A percentile compares a stretch with the other conserved stretches of the same genome.
Conservation (phyloP, 1,140 invertebrate genomes). For the Asobara japonica region DNA sequence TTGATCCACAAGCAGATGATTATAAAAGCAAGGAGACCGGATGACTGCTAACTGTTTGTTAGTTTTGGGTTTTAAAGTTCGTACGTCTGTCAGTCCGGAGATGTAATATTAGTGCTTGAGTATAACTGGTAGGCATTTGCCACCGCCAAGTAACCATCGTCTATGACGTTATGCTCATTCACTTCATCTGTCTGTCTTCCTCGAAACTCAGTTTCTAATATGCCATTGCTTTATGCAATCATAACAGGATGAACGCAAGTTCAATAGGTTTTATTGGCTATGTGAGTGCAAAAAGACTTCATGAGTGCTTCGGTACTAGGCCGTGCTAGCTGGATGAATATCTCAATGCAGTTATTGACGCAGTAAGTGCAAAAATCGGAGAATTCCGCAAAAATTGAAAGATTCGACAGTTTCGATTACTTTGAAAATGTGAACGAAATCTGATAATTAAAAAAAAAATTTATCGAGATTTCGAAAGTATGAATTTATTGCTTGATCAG, state of each 20-base stretch:
- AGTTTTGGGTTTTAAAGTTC: slow-evolving; percentile 67
- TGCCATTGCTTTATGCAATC: slow-evolving; percentile 17
- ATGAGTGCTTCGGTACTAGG: too few species aligned
- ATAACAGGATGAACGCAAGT: background rate
- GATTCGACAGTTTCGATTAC: too few species aligned
- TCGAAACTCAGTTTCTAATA: slow-evolving; percentile 19
- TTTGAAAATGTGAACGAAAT: too few species aligned
- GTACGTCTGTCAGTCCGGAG: slow-evolving; percentile 65
- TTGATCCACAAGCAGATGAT: background rate
- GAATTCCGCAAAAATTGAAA: too few species aligned
- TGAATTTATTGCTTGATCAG: too few species aligned
- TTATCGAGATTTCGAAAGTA: too few species aligned
- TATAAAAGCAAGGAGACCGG: slow-evolving; percentile 58
- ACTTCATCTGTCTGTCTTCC: slow-evolving; percentile 40
- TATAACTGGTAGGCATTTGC: slow-evolving; percentile 49
- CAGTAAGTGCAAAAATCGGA: too few species aligned
- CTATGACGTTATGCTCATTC: slow-evolving; percentile 46
- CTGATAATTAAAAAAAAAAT: too few species aligned
- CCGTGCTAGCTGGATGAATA: too few species aligned
- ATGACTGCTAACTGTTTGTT: slow-evolving; percentile 68
- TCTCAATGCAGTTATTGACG: too few species aligned
- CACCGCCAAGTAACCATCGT: slow-evolving; percentile 36
- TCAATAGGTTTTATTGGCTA: slow-evolving; percentile 8
- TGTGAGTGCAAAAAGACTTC: background rate
- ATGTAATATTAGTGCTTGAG: slow-evolving; percentile 67